Evolutionary conservation across 1,140 invertebrate genomes (phyloP).

Genomic region (Diachasma alloeum): DNA sequence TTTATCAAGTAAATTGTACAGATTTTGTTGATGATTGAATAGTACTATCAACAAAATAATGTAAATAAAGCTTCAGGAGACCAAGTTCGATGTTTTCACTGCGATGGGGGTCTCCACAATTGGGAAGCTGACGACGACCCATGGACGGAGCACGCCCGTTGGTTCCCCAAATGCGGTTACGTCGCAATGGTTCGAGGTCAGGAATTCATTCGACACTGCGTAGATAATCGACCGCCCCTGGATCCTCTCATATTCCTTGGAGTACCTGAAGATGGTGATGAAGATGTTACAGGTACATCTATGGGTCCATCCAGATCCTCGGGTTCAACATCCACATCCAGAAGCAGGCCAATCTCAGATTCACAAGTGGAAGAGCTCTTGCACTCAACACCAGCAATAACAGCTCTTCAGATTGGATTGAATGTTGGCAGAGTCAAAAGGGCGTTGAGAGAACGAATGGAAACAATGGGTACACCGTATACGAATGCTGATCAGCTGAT

Average conservation of each 20-base stretch:
- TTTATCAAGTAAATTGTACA: no score
- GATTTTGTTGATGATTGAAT: no score
- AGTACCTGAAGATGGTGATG: slow-evolving; percentile 46
- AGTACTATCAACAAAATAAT: not conserved
- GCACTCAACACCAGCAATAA: slow-evolving; percentile 65
- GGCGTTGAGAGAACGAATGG: slow-evolving; percentile 69
- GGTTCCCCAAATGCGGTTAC: slow-evolving; percentile 87
- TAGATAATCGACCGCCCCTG: slow-evolving; percentile 50
- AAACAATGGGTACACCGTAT: slow-evolving; percentile 69
- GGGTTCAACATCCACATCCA: slow-evolving; percentile 38
- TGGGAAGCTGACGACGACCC: slow-evolving; percentile 88
- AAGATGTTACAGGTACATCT: slow-evolving; percentile 32
- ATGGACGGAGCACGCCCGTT: slow-evolving; percentile 89
- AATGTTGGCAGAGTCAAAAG: slow-evolving; percentile 73
- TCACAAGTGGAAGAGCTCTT: slow-evolving; percentile 67
- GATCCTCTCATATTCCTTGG: slow-evolving; percentile 49
- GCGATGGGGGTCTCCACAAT: slow-evolving; percentile 84
- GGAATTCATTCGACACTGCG: slow-evolving; percentile 74
- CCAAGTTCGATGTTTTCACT: slow-evolving; percentile 91
- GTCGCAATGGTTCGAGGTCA: slow-evolving; percentile 81
- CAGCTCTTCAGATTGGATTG: slow-evolving; percentile 75
- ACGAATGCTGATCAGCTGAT: slow-evolving; percentile 72
- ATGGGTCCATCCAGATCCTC: slow-evolving; percentile 28
- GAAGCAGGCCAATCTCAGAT: slow-evolving; percentile 58
- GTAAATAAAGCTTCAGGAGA: slow-evolving; percentile 65